Percentiles rank a stretch among this genome's conserved stretches.
Evolutionary conservation across 2,113 vertebrate genomes (phyloP).

Genomic region (Urocolius indicus): DNA sequence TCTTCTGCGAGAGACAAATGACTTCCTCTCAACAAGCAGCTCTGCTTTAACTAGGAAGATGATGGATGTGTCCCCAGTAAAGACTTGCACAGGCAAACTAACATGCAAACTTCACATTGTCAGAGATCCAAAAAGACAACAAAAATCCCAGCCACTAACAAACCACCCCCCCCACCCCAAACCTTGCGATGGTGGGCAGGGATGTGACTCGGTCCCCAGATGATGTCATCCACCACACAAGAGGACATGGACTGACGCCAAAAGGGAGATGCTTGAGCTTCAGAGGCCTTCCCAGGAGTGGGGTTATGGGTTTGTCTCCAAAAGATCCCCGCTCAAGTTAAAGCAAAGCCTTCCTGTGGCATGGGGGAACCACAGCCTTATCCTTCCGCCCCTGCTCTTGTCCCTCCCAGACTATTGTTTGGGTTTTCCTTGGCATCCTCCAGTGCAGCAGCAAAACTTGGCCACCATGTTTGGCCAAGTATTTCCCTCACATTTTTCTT

Average conservation of each 20-base stretch:
- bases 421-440: constrained; percentile 50
- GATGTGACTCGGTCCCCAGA: neutral
- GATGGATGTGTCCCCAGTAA: constrained; percentile 21
- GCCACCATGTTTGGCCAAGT: constrained; percentile 42
- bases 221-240: neutral
- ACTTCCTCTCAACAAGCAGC: constrained; percentile 51
- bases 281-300: rapidly evolving
- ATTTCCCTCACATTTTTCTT: constrained; percentile 53
- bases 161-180: too few relatives aligned
- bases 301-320: neutral
- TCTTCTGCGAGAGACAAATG: constrained; percentile 59
- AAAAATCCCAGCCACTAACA: neutral
- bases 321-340: neutral
- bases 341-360: neutral
- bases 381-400: constrained; percentile 48
- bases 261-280: neutral
- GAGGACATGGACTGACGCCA: rapidly evolving
- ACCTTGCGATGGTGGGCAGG: rapidly evolving
- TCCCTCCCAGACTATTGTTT: constrained; percentile 66
- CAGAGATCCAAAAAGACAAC: neutral
- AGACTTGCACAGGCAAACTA: neutral
- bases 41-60: constrained; percentile 30
- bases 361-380: constrained; percentile 15
- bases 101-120: neutral
- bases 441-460: neutral